These are phyloP conservation scores for Pseudomyrmex flavicornis DNA, from an alignment of 1,140 invertebrate species.

Conservation along the genomic window DNA sequence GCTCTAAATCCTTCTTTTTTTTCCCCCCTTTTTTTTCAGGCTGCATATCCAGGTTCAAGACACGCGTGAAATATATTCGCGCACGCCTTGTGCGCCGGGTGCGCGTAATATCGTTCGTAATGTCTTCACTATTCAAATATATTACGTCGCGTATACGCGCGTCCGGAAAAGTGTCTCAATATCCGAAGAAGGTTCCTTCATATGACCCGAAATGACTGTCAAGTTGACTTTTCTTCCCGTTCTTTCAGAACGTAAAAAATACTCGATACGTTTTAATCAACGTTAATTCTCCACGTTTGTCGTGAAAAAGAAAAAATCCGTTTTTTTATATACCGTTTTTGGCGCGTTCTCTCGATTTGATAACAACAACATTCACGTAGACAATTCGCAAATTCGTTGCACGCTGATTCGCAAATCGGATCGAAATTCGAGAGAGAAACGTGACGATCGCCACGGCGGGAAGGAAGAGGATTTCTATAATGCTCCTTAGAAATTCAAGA, in stretches of 20 bases:
- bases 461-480: slow-evolving; percentile 6
- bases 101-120: slow-evolving; percentile 39
- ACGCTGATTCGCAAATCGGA: slow-evolving; percentile 50
- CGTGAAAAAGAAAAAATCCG: background rate
- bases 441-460: slow-evolving; percentile 31
- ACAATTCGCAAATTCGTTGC: slow-evolving; percentile 14
- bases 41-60: slow-evolving; percentile 34
- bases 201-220: background rate
- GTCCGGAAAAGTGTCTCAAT: background rate
- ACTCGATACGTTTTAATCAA: background rate
- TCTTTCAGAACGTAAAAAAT: background rate
- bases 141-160: background rate
- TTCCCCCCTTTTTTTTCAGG: background rate
- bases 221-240: background rate
- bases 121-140: slow-evolving; percentile 37
- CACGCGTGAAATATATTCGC: slow-evolving; percentile 34
- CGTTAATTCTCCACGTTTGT: background rate
- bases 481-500: slow-evolving; percentile 60
- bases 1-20: slow-evolving; percentile 46
- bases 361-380: background rate
- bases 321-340: background rate
- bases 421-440: slow-evolving; percentile 38
- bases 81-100: slow-evolving; percentile 12
- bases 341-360: background rate
- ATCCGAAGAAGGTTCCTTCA: background rate